Percentiles rank a stretch among this genome's conserved stretches.
Evolutionary conservation across 1,140 invertebrate species (phyloP).

Genomic region (Penaeus vannamei): DNA sequence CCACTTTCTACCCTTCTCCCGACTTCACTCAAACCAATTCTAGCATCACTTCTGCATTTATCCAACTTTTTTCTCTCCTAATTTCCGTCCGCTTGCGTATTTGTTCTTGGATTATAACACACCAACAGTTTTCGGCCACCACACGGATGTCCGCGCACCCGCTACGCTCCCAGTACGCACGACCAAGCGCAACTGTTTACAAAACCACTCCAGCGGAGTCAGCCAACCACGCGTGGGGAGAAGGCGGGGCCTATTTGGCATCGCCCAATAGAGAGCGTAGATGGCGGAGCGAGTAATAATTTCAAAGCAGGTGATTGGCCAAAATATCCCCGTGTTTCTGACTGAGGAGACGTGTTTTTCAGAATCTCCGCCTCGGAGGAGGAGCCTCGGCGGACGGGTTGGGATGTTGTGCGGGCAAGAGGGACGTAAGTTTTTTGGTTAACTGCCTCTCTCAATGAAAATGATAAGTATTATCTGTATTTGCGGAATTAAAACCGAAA

Average conservation of each 20-base stretch:
- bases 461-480: constrained; percentile 63
- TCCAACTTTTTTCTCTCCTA: constrained; percentile 54
- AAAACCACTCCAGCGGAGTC: constrained; percentile 50
- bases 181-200: constrained; percentile 65
- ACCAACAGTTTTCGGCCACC: constrained; percentile 61
- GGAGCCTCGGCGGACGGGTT: constrained; percentile 24
- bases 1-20: constrained; percentile 57
- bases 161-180: constrained; percentile 59
- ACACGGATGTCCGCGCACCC: constrained; percentile 60
- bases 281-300: constrained; percentile 8
- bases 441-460: constrained; percentile 48
- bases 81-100: constrained; percentile 63
- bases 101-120: constrained; percentile 65
- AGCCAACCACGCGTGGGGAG: constrained; percentile 54
- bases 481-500: constrained; percentile 65
- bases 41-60: constrained; percentile 63
- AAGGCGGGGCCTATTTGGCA: constrained; percentile 24
- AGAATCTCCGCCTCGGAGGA: constrained; percentile 2
- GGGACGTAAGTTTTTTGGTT: constrained; percentile 49
- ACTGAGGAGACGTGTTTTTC: constrained; percentile 40
- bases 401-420: neutral
- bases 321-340: neutral
- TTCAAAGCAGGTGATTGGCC: constrained; percentile 16
- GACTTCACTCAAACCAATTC: constrained; percentile 59
- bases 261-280: constrained; percentile 13